phyloP scores from a whole-genome alignment of 1,140 invertebrate genomes.

The Calephelis virginiensis region DNA sequence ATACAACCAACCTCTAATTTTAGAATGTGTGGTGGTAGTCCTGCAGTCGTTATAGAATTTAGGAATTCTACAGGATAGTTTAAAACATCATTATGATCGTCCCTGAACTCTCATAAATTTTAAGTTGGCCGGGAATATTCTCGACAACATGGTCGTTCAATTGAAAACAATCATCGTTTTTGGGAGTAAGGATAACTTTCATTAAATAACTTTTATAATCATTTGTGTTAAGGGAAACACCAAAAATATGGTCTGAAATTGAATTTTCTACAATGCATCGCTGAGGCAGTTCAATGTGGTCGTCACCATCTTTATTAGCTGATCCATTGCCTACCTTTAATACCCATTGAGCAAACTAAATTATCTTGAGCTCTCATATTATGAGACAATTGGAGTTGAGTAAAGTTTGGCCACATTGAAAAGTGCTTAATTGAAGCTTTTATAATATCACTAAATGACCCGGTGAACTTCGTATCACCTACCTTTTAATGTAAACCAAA shows the following conservation, averaged over 20 bases:
- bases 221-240: conserved; percentile 32
- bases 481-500: no score
- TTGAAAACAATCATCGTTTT: conserved; percentile 33
- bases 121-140: no score
- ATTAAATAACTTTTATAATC: conserved; percentile 39
- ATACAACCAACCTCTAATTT: conserved; percentile 31
- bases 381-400: no score
- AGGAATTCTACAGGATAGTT: conserved; percentile 32
- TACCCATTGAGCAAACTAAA: no score
- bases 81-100: conserved; percentile 3
- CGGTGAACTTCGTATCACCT: no score
- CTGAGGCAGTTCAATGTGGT: no score
- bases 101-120: no score
- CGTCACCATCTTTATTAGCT: conserved; percentile 30
- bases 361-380: no score
- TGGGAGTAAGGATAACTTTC: conserved; percentile 33
- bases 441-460: no score
- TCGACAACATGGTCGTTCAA: conserved; percentile 35
- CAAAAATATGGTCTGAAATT: conserved; percentile 19
- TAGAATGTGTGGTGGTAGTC: conserved; percentile 32
- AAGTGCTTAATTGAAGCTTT: no score
- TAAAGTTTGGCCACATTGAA: no score
- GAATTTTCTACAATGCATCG: conserved; percentile 27
- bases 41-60: conserved; percentile 31
- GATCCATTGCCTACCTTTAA: conserved; percentile 34